Percentiles rank a stretch among this genome's conserved stretches.
These are phyloP conservation scores for Labroides dimidiatus DNA, from an alignment of 2,797 vertebrate species.

Conservation along the genomic window DNA sequence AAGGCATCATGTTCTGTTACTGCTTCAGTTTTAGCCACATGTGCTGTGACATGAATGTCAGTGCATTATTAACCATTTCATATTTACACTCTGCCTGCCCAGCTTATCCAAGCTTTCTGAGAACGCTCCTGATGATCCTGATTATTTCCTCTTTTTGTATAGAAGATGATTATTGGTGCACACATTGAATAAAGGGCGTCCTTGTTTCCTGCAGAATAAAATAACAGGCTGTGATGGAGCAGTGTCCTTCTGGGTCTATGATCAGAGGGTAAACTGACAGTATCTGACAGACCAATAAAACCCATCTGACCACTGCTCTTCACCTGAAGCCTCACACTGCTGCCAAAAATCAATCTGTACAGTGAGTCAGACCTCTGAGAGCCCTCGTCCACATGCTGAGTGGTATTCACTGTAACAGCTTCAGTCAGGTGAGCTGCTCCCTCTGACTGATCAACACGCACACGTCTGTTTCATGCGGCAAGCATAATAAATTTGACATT, in stretches of 20 bases:
- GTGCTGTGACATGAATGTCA: too few relatives aligned
- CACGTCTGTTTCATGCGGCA: not conserved
- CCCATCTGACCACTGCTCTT: not conserved
- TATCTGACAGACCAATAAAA: constrained; percentile 20
- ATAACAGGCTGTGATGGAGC: not conserved
- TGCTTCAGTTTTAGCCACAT: too few relatives aligned
- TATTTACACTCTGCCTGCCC: too few relatives aligned
- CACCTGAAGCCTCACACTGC: constrained; percentile 9
- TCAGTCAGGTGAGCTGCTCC: not conserved
- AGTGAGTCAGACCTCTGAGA: not conserved
- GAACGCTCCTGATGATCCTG: too few relatives aligned
- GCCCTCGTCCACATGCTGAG: not conserved
- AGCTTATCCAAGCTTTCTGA: too few relatives aligned
- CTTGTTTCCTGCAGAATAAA: not conserved
- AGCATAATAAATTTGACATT: too few relatives aligned
- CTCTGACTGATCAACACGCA: not conserved
- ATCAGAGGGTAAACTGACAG: constrained; percentile 14
- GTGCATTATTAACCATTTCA: too few relatives aligned
- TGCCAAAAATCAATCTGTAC: constrained; percentile 1
- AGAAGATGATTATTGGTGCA: too few relatives aligned
- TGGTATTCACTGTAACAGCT: not conserved
- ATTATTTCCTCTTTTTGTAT: not conserved
- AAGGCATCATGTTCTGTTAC: too few relatives aligned
- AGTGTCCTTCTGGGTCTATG: constrained; percentile 6
- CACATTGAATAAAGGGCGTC: not conserved